Base-by-base conservation (phyloP, 2,113 vertebrate genomes). In the Gallinago jamesoni region DNA sequence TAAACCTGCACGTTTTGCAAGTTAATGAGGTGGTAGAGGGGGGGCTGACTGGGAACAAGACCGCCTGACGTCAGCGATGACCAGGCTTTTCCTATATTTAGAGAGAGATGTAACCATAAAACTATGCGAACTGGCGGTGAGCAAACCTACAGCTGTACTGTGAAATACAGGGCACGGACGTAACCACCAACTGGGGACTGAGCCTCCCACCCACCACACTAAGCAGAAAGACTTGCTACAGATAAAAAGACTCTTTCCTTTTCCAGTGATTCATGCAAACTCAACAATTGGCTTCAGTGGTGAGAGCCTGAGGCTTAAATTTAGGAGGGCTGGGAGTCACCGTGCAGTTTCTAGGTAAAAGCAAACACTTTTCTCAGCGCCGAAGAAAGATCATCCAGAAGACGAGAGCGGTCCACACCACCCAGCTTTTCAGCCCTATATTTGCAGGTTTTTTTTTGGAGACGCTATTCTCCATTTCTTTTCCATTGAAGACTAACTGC, bases 61-160 rank as follows among this genome's bases (percentile, higher is more conserved):
- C 8, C 4, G 2, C 53, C 45, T 14, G 62, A 89, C 5, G 0
- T 79, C 70, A 87, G 78, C 0, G 0, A 37, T 85, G 73, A 89
- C 67, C 78, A 60, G 75, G n/a, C 59, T 94, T 91, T 74, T 87
- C 81, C 84, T 82, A 27, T 24, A 37, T 87, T 94, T 90, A 62
- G 62, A 75, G 50, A n/a, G 75, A 91, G 89, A 67, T 19, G 69
- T 72, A 87, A 89, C 60, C 30, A 12, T n/a, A 37, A 77, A 87
- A 57, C n/a, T 78, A 63, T 14, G 72, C 16, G 60, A 75, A 37
- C 66, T 81, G 89, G 35, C 8, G 39, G 81, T 30, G 16, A 1
- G 84, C 55, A 73, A 84, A 68, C 30, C 52, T 75, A 27, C 80
- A 78, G 60, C 80, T 77, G 7, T 18, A 23, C 73, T 21, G 84